Percentiles rank a stretch among this genome's conserved stretches.
These are phyloP conservation scores for Lasioglossum leucozonium DNA, from an alignment of 2,888 invertebrate species.

Conservation along the genomic window DNA sequence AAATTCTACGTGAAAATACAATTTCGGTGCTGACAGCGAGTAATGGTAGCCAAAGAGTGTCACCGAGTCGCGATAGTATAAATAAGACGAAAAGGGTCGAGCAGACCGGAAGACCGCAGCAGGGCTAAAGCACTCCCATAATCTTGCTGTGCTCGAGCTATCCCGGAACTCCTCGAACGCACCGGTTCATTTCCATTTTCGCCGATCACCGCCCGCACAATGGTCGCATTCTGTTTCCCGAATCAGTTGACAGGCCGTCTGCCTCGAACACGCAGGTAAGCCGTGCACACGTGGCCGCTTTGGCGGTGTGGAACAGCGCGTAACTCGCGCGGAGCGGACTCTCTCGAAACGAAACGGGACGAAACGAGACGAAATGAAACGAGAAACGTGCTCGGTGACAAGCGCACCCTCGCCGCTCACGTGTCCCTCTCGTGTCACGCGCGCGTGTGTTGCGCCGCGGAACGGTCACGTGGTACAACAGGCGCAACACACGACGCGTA, in stretches of 20 bases:
- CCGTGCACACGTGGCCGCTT: neutral
- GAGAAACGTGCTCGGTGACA: conserved; percentile 17
- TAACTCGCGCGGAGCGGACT: conserved; percentile 30
- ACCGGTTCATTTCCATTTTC: neutral
- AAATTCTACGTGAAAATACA: too few relatives aligned
- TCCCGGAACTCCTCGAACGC: neutral
- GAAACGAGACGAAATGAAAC: neutral
- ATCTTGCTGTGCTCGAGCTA: neutral
- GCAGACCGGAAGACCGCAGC: neutral
- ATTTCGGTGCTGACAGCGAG: too few relatives aligned
- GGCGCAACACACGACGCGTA: conserved; percentile 15
- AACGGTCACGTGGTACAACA: conserved; percentile 26
- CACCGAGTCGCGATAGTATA: neutral
- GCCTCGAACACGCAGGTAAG: neutral
- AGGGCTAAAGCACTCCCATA: neutral
- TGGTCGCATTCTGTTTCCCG: neutral
- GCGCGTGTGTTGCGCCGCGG: conserved; percentile 44
- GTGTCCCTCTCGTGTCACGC: conserved; percentile 38
- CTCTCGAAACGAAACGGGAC: neutral
- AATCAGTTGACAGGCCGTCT: conserved; percentile 20
- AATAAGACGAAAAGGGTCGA: neutral
- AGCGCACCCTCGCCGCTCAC: conserved; percentile 30
- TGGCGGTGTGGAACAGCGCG: conserved; percentile 29
- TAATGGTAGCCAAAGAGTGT: too few relatives aligned
- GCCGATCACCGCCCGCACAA: neutral